phyloP scores from a whole-genome alignment of 2,888 invertebrate genomes.

The Trilocha varians region DNA sequence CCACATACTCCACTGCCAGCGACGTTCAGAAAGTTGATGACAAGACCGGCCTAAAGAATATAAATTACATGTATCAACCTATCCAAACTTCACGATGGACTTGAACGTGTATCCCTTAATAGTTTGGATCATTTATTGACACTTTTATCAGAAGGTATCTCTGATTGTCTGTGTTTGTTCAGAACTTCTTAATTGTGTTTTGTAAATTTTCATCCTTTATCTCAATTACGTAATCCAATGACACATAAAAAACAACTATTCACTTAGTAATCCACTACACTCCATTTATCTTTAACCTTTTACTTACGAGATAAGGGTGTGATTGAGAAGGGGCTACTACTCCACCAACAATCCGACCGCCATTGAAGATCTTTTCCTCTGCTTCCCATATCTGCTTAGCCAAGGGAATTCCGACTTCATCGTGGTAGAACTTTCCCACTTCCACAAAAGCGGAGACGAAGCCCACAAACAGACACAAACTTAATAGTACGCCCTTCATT shows the following conservation, averaged over 20 bases:
- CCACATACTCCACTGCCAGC: conserved; percentile 39
- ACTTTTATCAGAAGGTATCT: too few relatives aligned
- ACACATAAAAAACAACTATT: background rate
- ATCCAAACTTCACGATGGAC: too few relatives aligned
- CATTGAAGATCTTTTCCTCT: background rate
- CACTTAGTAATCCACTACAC: background rate
- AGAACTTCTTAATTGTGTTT: too few relatives aligned
- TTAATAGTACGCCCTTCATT: background rate
- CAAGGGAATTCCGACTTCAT: background rate
- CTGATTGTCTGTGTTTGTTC: too few relatives aligned
- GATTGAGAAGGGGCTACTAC: conserved; percentile 21
- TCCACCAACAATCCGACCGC: conserved; percentile 34
- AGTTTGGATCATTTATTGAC: too few relatives aligned
- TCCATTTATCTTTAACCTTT: background rate
- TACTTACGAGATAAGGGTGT: conserved; percentile 28
- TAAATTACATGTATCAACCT: too few relatives aligned
- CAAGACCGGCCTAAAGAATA: conserved; percentile 33
- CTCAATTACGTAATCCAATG: too few relatives aligned
- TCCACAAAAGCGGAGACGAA: background rate
- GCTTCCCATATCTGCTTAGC: background rate
- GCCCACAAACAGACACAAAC: background rate
- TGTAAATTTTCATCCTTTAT: too few relatives aligned
- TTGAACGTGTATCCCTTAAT: too few relatives aligned
- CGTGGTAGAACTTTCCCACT: background rate
- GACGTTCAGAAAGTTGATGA: conserved; percentile 29